Evolutionary conservation across 2,113 vertebrate genomes (phyloP).

Genomic region (Ptychochromis oligacanthus): DNA sequence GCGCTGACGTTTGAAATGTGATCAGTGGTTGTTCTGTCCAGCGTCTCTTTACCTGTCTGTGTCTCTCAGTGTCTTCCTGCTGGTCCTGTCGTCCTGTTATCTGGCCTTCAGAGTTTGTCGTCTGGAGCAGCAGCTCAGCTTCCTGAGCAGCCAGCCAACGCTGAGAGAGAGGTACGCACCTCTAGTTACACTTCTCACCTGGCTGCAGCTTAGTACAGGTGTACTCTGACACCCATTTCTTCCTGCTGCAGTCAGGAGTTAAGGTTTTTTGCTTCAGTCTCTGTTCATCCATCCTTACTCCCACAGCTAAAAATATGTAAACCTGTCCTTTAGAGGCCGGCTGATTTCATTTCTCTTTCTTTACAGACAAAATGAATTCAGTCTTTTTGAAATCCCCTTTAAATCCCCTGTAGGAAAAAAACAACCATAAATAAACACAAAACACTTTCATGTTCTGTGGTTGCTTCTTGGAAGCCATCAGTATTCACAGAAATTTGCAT

Average conservation of each 20-base stretch:
- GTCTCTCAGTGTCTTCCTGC: conserved; percentile 51
- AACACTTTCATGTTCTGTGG: background rate
- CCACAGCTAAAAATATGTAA: too few relatives aligned
- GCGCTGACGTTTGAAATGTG: background rate
- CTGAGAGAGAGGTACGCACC: conserved; percentile 47
- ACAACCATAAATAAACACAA: background rate
- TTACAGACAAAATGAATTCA: accelerated
- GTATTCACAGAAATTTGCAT: background rate
- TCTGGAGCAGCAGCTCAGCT: conserved; percentile 72
- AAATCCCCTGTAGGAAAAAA: background rate
- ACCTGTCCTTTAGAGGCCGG: too few relatives aligned
- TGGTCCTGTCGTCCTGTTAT: conserved; percentile 69
- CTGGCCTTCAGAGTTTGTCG: conserved; percentile 72
- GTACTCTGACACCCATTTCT: background rate
- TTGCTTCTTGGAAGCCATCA: background rate
- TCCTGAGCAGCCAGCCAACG: conserved; percentile 64
- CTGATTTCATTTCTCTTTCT: too few relatives aligned
- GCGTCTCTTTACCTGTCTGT: background rate
- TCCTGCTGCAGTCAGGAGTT: background rate
- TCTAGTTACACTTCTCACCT: background rate
- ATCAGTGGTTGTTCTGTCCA: background rate
- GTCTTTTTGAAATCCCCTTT: background rate
- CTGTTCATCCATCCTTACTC: background rate
- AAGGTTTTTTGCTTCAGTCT: background rate
- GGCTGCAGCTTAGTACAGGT: background rate